Conservation (phyloP, 2,888 invertebrate species). For the Mesorhabditis spiculigera region DNA sequence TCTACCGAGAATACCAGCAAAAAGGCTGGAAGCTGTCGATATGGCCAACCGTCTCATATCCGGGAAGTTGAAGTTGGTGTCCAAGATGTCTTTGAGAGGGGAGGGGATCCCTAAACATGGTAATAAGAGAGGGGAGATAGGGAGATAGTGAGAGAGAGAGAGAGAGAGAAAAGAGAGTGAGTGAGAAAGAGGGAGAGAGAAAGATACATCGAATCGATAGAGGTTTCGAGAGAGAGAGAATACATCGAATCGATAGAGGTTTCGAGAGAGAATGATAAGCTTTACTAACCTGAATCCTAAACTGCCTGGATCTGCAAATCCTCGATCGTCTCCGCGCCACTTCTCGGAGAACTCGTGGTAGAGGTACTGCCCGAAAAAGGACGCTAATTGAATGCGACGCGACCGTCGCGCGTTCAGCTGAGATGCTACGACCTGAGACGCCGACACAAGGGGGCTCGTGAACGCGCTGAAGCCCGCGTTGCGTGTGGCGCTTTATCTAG, state of each 20-base stretch:
- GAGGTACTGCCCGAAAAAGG: conserved; percentile 19
- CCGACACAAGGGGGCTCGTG: too few relatives aligned
- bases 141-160: too few relatives aligned
- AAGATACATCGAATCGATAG: too few relatives aligned
- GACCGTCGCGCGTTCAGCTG: too few relatives aligned
- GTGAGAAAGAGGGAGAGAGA: too few relatives aligned
- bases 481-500: too few relatives aligned
- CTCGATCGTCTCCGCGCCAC: conserved; percentile 89
- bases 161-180: too few relatives aligned
- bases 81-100: conserved; percentile 85
- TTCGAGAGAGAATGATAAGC: background rate
- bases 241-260: background rate
- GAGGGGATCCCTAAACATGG: conserved; percentile 64
- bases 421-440: too few relatives aligned
- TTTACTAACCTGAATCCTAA: conserved; percentile 63
- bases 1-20: conserved; percentile 89
- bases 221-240: too few relatives aligned
- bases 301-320: conserved; percentile 88
- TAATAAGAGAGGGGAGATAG: too few relatives aligned
- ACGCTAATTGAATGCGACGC: too few relatives aligned
- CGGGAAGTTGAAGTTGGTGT: conserved; percentile 90
- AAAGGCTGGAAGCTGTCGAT: conserved; percentile 89
- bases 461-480: too few relatives aligned
- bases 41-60: conserved; percentile 92
- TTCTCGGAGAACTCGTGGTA: conserved; percentile 77